Percentiles rank a stretch among this genome's conserved stretches.
Evolutionary conservation across 2,797 vertebrate species (phyloP).

Genomic region (Hozukius guyotensis): DNA sequence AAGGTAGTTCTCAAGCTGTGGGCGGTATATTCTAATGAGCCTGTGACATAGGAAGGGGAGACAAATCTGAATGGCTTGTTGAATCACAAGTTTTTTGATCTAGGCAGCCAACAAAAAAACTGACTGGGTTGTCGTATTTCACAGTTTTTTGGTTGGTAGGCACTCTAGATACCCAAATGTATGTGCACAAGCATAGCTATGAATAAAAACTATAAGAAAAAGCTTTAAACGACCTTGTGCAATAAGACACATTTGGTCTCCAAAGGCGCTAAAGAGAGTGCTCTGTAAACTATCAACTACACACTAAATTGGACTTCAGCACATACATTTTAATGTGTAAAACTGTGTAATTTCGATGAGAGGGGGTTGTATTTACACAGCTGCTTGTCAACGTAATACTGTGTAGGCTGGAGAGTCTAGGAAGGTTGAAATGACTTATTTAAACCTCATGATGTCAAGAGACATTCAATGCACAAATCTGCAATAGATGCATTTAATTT

Average conservation of each 20-base stretch:
- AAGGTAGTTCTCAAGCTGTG: too few relatives aligned
- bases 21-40: too few relatives aligned
- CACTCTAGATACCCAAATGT: not conserved
- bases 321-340: not conserved
- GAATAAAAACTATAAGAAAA: not conserved
- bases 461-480: slow-evolving; percentile 31
- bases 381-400: not conserved
- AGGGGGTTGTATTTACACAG: not conserved
- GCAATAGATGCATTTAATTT: slow-evolving; percentile 40
- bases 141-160: not conserved
- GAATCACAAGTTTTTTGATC: too few relatives aligned
- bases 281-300: not conserved
- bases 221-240: not conserved
- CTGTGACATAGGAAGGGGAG: too few relatives aligned
- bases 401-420: not conserved
- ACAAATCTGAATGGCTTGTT: too few relatives aligned
- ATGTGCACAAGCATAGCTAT: not conserved
- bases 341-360: not conserved
- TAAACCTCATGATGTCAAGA: slow-evolving; percentile 17
- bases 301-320: not conserved
- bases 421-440: not conserved
- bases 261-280: not conserved
- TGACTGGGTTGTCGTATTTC: not conserved
- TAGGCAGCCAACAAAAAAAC: too few relatives aligned
- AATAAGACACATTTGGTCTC: not conserved